These are phyloP conservation scores for Amblyraja radiata DNA, from an alignment of 2,797 vertebrate species.

Conservation along the genomic window DNA sequence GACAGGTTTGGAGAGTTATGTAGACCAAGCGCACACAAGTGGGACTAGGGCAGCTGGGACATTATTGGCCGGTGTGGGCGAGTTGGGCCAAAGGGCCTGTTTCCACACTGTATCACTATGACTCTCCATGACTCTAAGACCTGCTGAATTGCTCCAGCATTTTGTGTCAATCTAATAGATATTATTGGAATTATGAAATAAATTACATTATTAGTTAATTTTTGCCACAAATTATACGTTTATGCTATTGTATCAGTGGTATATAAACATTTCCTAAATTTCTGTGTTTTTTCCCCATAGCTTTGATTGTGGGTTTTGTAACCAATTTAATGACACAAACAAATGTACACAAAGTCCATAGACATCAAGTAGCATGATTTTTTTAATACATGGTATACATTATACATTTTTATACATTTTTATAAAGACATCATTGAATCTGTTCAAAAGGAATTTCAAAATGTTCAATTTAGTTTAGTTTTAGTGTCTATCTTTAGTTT, in stretches of 20 bases:
- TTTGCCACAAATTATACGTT: neutral
- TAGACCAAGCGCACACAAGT: no score
- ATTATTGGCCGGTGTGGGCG: no score
- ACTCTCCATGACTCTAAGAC: no score
- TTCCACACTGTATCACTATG: no score
- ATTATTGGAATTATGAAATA: neutral
- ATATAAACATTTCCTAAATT: neutral
- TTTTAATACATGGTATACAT: neutral
- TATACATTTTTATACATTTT: neutral
- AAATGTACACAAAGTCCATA: neutral
- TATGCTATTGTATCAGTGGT: neutral
- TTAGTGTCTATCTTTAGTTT: no score
- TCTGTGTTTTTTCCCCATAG: neutral
- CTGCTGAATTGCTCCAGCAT: no score
- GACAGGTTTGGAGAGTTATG: no score
- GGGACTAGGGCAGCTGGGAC: no score
- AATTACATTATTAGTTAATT: neutral
- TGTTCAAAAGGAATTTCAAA: neutral
- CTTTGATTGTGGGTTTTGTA: neutral
- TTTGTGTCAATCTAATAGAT: neutral
- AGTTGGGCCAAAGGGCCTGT: no score
- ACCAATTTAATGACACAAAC: neutral
- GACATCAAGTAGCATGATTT: neutral
- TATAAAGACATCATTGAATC: neutral
- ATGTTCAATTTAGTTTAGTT: no score